phyloP scores from a whole-genome alignment of 2,797 vertebrate species.

The Luscinia megarhynchos region DNA sequence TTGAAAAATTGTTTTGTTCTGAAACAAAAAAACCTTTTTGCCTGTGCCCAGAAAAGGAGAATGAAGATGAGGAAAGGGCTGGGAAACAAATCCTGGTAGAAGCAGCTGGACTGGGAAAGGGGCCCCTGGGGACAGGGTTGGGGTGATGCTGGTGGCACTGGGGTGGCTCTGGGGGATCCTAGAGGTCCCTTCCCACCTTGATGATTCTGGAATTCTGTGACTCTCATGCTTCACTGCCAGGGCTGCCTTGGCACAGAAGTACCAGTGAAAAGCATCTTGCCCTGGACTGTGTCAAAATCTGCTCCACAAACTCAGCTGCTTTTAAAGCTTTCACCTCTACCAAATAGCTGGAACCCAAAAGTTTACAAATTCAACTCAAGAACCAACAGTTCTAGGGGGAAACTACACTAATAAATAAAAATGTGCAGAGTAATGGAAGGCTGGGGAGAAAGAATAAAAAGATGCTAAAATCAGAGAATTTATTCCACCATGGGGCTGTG shows the following conservation, averaged over 20 bases:
- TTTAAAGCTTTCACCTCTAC: background rate
- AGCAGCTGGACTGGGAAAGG: too few species aligned
- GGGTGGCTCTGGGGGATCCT: background rate
- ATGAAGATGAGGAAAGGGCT: too few species aligned
- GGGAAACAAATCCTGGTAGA: too few species aligned
- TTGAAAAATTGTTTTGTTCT: too few species aligned
- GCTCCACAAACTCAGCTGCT: background rate
- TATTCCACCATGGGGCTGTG: background rate
- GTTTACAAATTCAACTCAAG: background rate
- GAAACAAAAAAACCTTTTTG: too few species aligned
- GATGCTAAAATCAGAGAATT: background rate
- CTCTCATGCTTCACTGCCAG: background rate
- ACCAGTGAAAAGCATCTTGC: background rate
- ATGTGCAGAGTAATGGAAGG: background rate
- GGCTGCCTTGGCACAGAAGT: background rate
- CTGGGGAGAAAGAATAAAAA: background rate
- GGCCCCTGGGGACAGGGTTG: background rate
- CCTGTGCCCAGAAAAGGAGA: too few species aligned
- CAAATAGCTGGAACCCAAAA: background rate
- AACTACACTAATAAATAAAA: background rate
- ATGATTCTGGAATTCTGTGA: background rate
- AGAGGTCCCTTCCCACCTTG: fast-evolving
- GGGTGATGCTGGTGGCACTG: too few species aligned
- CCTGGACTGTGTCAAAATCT: background rate
- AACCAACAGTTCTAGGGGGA: background rate